Percentiles rank a stretch among this genome's conserved stretches.
These are phyloP conservation scores for Centropus bengalensis DNA, from an alignment of 2,113 vertebrate genomes.

Conservation along the genomic window DNA sequence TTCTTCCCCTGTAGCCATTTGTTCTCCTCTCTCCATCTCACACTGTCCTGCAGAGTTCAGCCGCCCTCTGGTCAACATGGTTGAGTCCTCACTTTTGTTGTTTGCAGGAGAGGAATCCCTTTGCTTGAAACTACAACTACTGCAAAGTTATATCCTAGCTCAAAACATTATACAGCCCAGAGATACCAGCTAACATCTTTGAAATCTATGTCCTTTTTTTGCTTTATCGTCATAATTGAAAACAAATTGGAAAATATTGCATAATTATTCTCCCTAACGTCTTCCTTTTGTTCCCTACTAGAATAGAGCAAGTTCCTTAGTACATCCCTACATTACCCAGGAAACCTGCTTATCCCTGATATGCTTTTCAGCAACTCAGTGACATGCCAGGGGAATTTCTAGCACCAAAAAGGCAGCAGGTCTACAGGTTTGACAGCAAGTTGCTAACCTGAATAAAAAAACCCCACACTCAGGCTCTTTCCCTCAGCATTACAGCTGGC, in stretches of 20 bases:
- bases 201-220: rapidly evolving
- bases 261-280: neutral
- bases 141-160: neutral
- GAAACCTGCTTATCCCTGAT: neutral
- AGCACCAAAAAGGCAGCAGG: neutral
- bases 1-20: neutral
- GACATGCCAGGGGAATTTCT: neutral
- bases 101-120: neutral
- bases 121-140: neutral
- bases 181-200: rapidly evolving
- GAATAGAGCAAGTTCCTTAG: neutral
- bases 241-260: too few species aligned
- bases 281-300: neutral
- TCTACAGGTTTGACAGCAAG: neutral
- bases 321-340: neutral
- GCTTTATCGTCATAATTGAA: neutral
- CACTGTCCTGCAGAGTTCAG: neutral
- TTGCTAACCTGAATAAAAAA: neutral
- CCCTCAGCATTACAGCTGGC: neutral
- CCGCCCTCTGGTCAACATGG: rapidly evolving
- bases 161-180: neutral
- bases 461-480: neutral
- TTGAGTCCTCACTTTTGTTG: too few species aligned
- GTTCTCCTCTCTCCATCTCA: neutral
- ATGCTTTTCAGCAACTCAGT: neutral